A percentile compares a stretch with the other conserved stretches of the same genome.
These are phyloP conservation scores for Bos javanicus DNA, from an alignment of 2,113 vertebrate genomes.

Conservation along the genomic window DNA sequence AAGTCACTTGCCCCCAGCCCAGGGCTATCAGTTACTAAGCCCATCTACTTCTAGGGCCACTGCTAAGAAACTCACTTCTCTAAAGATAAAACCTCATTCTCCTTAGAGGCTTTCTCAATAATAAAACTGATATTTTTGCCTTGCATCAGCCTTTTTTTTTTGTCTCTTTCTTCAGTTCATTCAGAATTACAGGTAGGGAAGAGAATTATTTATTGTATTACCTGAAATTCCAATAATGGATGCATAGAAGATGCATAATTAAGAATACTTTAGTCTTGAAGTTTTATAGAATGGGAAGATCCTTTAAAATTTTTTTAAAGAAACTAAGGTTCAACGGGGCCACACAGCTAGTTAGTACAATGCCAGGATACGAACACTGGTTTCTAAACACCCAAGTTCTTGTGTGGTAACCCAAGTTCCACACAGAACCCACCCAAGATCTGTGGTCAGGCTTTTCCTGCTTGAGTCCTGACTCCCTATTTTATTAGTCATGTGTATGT, in stretches of 20 bases:
- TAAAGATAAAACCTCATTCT: not conserved
- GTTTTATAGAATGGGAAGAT: not conserved
- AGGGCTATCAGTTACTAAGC: not conserved
- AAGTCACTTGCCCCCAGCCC: not conserved
- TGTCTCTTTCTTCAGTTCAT: not conserved
- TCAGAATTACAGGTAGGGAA: not conserved
- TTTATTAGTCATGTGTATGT: not conserved
- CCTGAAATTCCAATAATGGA: conserved; percentile 35
- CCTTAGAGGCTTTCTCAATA: not conserved
- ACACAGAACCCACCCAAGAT: not conserved
- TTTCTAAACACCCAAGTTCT: conserved; percentile 11
- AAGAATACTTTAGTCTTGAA: conserved; percentile 6
- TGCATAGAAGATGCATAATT: not conserved
- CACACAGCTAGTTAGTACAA: conserved; percentile 2
- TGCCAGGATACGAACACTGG: not conserved
- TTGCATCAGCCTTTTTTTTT: not conserved
- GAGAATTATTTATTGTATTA: not conserved
- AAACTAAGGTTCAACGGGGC: not conserved
- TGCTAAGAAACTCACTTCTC: not conserved
- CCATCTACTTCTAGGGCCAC: not conserved
- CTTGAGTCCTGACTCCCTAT: not conserved
- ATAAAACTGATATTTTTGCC: not conserved
- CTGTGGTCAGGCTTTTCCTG: not conserved
- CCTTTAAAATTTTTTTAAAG: conserved; percentile 1
- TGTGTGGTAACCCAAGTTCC: not conserved